Conservation (phyloP, 2,113 vertebrate genomes). For the Siniperca knerii region DNA sequence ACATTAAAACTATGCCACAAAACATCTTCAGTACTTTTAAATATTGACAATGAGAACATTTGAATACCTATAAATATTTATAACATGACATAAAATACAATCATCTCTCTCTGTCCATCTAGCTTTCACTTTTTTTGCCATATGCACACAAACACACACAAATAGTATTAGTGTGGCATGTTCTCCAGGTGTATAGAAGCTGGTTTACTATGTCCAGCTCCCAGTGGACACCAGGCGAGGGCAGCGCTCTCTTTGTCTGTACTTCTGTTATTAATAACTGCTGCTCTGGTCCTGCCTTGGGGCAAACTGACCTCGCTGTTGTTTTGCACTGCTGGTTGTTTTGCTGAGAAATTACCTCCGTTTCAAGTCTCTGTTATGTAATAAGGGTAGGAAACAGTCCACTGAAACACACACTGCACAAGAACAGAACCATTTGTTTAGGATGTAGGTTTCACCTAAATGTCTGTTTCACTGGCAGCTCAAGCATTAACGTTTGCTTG, state of each 20-base stretch:
- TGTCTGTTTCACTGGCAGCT: neutral
- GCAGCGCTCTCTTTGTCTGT: conserved; percentile 35
- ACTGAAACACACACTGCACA: neutral
- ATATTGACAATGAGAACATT: neutral
- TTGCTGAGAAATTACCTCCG: conserved; percentile 57
- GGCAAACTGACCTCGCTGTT: conserved; percentile 69
- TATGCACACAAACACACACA: neutral
- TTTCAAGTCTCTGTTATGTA: conserved; percentile 54
- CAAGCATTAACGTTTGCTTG: conserved; percentile 18
- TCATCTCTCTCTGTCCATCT: neutral
- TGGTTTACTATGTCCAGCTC: conserved; percentile 50
- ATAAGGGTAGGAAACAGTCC: conserved; percentile 5
- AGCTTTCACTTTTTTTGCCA: neutral
- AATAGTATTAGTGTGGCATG: conserved; percentile 53
- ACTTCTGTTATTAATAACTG: conserved; percentile 78
- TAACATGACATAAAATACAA: neutral
- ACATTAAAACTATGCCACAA: too few relatives aligned
- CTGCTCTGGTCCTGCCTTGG: conserved; percentile 66
- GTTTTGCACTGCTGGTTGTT: conserved; percentile 52
- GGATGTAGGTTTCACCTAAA: conserved; percentile 23
- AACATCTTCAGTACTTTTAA: neutral
- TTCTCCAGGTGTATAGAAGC: conserved; percentile 60
- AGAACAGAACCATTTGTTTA: neutral
- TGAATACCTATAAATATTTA: neutral
- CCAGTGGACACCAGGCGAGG: conserved; percentile 43